Evolutionary conservation across 2,888 invertebrate genomes (phyloP), one percentile per base, ranked within the genome.

Genomic region (Clivina fossor): DNA sequence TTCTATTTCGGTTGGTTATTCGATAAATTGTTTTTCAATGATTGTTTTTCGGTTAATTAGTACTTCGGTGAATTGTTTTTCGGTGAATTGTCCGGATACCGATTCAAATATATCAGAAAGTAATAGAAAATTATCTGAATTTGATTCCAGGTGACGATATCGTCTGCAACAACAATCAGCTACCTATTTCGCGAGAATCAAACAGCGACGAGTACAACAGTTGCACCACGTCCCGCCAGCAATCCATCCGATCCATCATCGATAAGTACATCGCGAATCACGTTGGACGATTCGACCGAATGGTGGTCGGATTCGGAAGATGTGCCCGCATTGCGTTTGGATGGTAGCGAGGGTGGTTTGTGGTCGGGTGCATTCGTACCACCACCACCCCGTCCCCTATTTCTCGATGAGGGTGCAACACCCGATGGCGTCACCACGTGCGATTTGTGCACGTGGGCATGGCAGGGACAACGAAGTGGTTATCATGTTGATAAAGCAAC

Each of bases 391-490:
- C 75, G 84, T 63, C 82, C 84, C 50, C 78, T 83, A 43, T 82
- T 81, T 69, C 76, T 84, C 61, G 84, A 85, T 67, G 82, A 83
- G 61, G 77, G 75, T 61, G 79, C 80, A 63, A 77, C 79, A 62
- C 78, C 83, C 58, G 85, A 85, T 72, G 85, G 85, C 58, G 78
- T 85, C 62, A 85, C 85, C 66, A 85, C 85, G 68, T 86, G 86
- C 73, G 86, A 86, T 75, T 78, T 86, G 63, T 86, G 86, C 72
- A 79, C 84, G 64, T 86, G 86, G 86, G 85, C 86, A 65, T 81
- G 82, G 79, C 51, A 53, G 9, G 51, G 51, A 11, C 51, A 53
- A 32, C 9, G 46, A 11, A 18, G 30, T 9, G 30, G 20, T 32
- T 32, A 46, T 8, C 43, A 43, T 13, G 37, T 32, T 26, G 53